A percentile compares a stretch with the other conserved stretches of the same genome.
These are phyloP conservation scores for Platorchestia sp. DNA, from an alignment of 1,140 invertebrate species.

Conservation along the genomic window DNA sequence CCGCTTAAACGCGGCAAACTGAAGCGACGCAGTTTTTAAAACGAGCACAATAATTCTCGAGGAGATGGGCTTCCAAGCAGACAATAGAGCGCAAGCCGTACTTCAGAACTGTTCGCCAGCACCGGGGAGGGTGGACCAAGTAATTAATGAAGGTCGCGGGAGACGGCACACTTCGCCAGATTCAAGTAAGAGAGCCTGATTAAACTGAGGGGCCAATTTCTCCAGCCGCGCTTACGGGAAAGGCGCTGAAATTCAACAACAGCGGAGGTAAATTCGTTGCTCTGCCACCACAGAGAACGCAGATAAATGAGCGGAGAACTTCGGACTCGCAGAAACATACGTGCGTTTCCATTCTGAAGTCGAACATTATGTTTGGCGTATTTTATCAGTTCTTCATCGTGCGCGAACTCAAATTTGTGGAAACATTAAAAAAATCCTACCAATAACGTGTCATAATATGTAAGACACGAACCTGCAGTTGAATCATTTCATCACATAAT, in stretches of 20 bases:
- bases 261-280: not conserved
- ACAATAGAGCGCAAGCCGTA: not conserved
- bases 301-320: not conserved
- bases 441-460: not conserved
- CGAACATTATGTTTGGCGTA: not conserved
- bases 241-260: not conserved
- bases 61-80: not conserved
- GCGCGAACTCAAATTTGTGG: not conserved
- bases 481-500: not conserved
- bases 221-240: not conserved
- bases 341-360: not conserved
- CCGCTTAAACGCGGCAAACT: not conserved
- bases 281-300: not conserved
- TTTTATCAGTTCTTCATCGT: not conserved
- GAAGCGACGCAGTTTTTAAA: not conserved
- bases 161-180: not conserved
- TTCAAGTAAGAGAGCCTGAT: not conserved
- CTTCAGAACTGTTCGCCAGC: not conserved
- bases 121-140: not conserved
- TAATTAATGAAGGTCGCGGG: not conserved
- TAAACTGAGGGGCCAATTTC: not conserved
- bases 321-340: not conserved
- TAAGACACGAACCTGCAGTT: not conserved
- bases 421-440: not conserved
- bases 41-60: not conserved